Percentiles rank a stretch among this genome's conserved stretches.
Evolutionary conservation across 2,113 vertebrate species (phyloP).

Genomic region (Psittacula cyanocephala): DNA sequence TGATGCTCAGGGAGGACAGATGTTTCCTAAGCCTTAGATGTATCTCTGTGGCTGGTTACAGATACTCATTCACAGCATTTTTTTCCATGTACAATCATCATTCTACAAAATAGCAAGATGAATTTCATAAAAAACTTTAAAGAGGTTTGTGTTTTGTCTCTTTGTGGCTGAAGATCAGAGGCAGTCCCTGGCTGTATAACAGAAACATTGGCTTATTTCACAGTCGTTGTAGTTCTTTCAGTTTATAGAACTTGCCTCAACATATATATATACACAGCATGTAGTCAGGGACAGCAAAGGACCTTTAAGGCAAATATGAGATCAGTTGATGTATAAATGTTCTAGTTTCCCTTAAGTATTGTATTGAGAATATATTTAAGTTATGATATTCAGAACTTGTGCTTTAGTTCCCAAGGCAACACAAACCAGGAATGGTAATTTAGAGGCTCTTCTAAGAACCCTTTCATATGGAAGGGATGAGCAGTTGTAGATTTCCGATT

Average conservation of each 20-base stretch:
- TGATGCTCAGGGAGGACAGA: neutral
- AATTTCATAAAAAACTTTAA: neutral
- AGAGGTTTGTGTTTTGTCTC: neutral
- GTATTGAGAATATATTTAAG: neutral
- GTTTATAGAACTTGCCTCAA: neutral
- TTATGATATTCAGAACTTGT: neutral
- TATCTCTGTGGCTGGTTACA: neutral
- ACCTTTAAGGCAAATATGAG: neutral
- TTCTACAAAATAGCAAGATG: neutral
- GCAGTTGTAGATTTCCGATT: neutral
- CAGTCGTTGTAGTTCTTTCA: neutral
- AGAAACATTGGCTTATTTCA: neutral
- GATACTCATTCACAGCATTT: neutral
- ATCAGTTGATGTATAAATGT: neutral
- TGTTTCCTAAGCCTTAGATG: neutral
- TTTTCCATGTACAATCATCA: neutral
- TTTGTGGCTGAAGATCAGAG: neutral
- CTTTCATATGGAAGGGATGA: neutral
- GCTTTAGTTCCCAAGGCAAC: conserved; percentile 31
- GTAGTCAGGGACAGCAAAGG: neutral
- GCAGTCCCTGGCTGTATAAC: neutral
- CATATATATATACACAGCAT: neutral
- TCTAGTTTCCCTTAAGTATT: neutral
- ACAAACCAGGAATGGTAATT: neutral
- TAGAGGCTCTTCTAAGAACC: neutral